Evolutionary conservation across 1,140 invertebrate species (phyloP), one percentile per base, ranked within the genome.

Genomic region (Ips nitidus): DNA sequence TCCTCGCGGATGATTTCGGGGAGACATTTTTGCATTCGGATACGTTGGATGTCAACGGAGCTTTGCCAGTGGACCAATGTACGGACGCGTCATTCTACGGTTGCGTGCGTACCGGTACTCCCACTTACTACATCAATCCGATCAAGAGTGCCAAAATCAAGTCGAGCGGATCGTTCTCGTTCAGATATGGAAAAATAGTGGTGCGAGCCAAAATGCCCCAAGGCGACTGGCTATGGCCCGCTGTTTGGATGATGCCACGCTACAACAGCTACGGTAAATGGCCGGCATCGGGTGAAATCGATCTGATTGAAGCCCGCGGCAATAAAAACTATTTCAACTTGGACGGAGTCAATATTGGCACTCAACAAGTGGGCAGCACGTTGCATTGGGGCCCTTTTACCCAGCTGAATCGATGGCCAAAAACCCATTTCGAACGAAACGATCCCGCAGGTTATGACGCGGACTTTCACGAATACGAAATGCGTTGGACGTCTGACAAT

Each of bases 151-250:
- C 89, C 1, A 83, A 88, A 62, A 71, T 92, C n/a, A 84, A 85
- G 41, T 88, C 88, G 1, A 81, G 85, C 0, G 74, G 86, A 4
- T 86, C 86, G 1, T 89, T 91, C 77, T 83, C 81, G 40, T 90
- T 89, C 78, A 84, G 82, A 67, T 91, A 90, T 75, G 90, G 90
- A 1, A 81, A 81, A 65, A 80, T 91, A 2, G 88, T 90, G 75
- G 83, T 90, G n/a, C 81, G 84, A 63, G 89, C 89, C 1, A 90
- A 89, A 78, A 81, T 91, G 80, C 90, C 90, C 0, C 77, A 81
- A 38, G 90, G 90, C 60, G 90, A 92, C 78, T 92, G 90, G 90
- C 73, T 91, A 2, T 90, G 89, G 86, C 89, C 90, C 78, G 86
- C 85, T 37, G 83, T 88, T 66, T 88, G 87, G 86, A 69, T 88